These are phyloP conservation scores for Heliconius erato DNA, from an alignment of 2,888 invertebrate species.

Conservation along the genomic window DNA sequence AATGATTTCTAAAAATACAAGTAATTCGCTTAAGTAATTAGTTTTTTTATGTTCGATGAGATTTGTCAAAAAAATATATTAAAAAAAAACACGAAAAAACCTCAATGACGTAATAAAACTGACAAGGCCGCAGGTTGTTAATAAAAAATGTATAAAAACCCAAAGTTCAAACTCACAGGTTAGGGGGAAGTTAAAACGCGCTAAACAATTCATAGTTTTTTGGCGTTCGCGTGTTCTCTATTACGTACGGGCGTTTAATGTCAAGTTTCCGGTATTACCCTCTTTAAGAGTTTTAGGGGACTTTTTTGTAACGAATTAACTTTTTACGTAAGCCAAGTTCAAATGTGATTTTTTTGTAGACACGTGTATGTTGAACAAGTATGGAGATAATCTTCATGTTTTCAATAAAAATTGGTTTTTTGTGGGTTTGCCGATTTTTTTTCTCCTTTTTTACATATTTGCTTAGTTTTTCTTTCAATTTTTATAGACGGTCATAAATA, in stretches of 20 bases:
- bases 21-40: too few species aligned
- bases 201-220: constrained; percentile 76
- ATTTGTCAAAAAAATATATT: background rate
- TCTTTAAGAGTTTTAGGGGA: constrained; percentile 60
- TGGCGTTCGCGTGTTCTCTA: constrained; percentile 73
- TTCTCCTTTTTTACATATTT: background rate
- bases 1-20: too few species aligned
- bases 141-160: constrained; percentile 54
- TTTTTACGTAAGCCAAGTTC: constrained; percentile 27
- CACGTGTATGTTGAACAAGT: constrained; percentile 37
- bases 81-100: background rate
- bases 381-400: background rate
- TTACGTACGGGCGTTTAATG: constrained; percentile 70
- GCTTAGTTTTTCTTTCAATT: background rate
- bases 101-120: background rate
- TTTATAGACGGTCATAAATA: background rate
- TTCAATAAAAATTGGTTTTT: background rate
- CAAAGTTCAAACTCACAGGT: constrained; percentile 57
- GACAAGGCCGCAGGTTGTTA: constrained; percentile 20
- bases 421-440: background rate
- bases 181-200: constrained; percentile 70
- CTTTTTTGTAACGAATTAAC: constrained; percentile 48
- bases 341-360: constrained; percentile 38
- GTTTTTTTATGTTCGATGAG: background rate
- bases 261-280: constrained; percentile 78